These are phyloP conservation scores for Epinephelus fuscoguttatus DNA, from an alignment of 2,113 vertebrate species.

Conservation along the genomic window DNA sequence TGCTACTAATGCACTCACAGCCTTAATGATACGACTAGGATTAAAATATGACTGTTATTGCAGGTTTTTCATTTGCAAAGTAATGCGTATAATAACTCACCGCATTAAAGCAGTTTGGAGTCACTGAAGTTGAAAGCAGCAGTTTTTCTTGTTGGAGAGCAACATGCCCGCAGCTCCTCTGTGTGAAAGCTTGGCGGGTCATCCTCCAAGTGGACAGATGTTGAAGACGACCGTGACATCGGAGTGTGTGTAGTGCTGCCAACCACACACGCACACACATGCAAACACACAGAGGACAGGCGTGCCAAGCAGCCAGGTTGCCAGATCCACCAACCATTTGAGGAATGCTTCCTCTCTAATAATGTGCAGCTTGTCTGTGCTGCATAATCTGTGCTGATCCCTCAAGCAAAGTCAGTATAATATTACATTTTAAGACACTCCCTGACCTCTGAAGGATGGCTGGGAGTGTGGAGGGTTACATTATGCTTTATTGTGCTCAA, in stretches of 20 bases:
- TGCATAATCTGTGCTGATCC: constrained; percentile 37
- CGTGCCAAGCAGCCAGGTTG: constrained; percentile 55
- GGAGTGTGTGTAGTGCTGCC: constrained; percentile 67
- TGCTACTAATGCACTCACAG: background rate
- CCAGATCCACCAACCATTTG: constrained; percentile 62
- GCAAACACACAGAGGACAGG: constrained; percentile 4
- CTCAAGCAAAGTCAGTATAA: constrained; percentile 33
- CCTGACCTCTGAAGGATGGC: background rate
- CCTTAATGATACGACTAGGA: background rate
- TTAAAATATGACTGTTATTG: background rate
- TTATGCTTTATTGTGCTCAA: background rate
- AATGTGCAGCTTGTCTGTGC: constrained; percentile 62
- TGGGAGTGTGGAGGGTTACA: background rate
- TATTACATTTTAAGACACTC: constrained; percentile 47
- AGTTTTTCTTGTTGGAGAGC: background rate
- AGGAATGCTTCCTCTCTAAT: constrained; percentile 74
- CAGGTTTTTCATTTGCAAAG: background rate
- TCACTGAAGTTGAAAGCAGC: constrained; percentile 10
- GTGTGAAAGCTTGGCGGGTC: constrained; percentile 22
- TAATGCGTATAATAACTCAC: background rate
- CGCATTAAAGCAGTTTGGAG: constrained; percentile 1
- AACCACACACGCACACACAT: constrained; percentile 25
- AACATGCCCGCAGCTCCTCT: background rate
- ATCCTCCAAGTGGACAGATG: constrained; percentile 69
- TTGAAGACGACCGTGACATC: constrained; percentile 61